Base-by-base conservation (phyloP, 2,113 vertebrate species). In the Solea solea region DNA sequence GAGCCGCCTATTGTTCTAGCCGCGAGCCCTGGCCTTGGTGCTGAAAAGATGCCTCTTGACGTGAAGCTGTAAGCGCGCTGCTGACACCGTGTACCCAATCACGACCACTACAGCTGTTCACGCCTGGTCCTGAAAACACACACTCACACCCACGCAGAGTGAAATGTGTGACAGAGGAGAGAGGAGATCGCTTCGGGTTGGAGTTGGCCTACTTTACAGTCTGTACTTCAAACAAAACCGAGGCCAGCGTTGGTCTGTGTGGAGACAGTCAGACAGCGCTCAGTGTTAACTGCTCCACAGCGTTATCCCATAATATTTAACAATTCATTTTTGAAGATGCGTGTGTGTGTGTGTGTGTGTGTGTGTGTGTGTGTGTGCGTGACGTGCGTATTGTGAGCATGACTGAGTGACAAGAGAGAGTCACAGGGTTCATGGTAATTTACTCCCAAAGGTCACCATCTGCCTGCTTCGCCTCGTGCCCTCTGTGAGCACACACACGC, bases 1-100 rank as follows among this genome's bases (percentile, higher is more conserved):
- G 84, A 88, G 80, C 85, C 85, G 85, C 85, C 91, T 89, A 91
- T 93, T 93, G 93, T 94, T 94, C 92, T 90, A 40, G 88, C 89
- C 83, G 83, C 76, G 86, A 93, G 92, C 93, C 76, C 92, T 94
- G 90, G 88, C 93, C 93, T 89, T 94, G 93, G 93, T 93, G 91
- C 93, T 94, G 93, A 94, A 93, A 90, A 78, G 57, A 75, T 64
- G 83, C 73, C 74, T 63, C 67, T 66, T 78, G 81, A 87, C 73
- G 46, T 82, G 72, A 58, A 81, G 69, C 76, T 67, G 62, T 69
- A 13, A 52, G 86, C 82, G 78, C 83, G 86, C 72, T 45, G 44
- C 74, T 69, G 83, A 11, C 40, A 54, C 27, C 81, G 75, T n/a
- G 84, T 86, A 88, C 83, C 75, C 73, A 46, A 80, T 91, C 90